phyloP scores from a whole-genome alignment of 2,113 vertebrate genomes.

The Rhea americana region DNA sequence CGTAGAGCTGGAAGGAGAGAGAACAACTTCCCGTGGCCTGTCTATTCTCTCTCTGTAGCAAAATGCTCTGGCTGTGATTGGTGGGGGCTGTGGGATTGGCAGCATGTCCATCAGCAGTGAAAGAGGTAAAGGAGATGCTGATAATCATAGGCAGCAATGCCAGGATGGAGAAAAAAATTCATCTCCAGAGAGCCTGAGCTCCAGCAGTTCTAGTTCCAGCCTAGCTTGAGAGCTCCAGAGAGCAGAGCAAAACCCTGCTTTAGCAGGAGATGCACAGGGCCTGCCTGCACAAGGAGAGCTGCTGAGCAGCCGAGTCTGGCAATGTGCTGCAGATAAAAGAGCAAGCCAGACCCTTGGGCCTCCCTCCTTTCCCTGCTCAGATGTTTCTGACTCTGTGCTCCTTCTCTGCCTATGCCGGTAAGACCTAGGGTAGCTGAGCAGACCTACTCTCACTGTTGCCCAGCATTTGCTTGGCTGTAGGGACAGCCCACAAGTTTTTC shows the following conservation, averaged over 20 bases:
- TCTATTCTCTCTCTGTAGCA: not conserved
- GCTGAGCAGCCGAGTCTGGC: fast-evolving
- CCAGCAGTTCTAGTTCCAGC: not conserved
- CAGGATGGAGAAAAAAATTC: not conserved
- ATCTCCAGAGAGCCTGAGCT: not conserved
- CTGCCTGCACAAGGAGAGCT: fast-evolving
- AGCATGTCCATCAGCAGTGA: fast-evolving
- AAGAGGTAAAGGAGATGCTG: not conserved
- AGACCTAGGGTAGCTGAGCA: not conserved
- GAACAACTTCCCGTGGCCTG: not conserved
- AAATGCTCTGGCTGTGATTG: not conserved
- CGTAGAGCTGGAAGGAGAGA: not conserved
- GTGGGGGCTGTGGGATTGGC: not conserved
- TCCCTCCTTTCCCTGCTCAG: fast-evolving
- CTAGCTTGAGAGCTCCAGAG: not conserved
- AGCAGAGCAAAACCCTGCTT: not conserved
- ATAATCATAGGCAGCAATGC: not conserved
- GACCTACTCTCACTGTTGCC: fast-evolving
- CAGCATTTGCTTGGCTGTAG: fast-evolving
- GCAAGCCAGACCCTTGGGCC: not conserved
- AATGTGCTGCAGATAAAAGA: not conserved
- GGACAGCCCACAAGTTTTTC: not conserved
- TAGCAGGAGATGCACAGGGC: fast-evolving
- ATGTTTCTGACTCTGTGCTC: fast-evolving
- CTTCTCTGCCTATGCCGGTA: not conserved